Base-by-base conservation (phyloP, 2,797 vertebrate genomes). In the Typhlichthys subterraneus region DNA sequence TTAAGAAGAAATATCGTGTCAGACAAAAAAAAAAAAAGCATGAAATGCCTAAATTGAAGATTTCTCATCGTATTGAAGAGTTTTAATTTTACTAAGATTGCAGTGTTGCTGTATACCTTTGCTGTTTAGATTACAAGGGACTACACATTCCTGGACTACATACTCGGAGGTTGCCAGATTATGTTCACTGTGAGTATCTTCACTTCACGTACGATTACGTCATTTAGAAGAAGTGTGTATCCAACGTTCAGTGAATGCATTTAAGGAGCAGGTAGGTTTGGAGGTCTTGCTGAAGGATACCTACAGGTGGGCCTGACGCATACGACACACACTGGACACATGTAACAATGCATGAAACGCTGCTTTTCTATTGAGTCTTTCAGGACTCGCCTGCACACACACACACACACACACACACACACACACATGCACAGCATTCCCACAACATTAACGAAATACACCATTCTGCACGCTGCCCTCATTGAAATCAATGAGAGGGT, bases 101-200 rank as follows among this genome's bases (percentile, higher is more conserved):
- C 13, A 45, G 45, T 5, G n/a, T 2, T 53, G 10, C 14, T 61
- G 17, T 72, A 56, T 69, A 23, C 74, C 8, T 12, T 53, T 65
- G 4, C 3, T 65, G 53, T 76, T 55, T 64, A 99, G 98, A 96
- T 99, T 83, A 93, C 92, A 62, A 93, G 96, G 70, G 93, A 98
- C 89, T 99, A 96, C 76, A 95, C 96, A 5, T 99, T 99, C 75
- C 90, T 99, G 85, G 98, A 99, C 92, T 99, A 99, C 80, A 99
- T 99, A 78, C 86, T 99, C 63, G 97, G 98, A 58, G 98, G 98
- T 77, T 98, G 97, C 86, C 98, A 99, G 69, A 91, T 99, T 76
- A 97, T 98, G 96, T 99, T 99, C 82, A 99, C 98, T 0, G 98
- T 99, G 89, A 99, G 96, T 88, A 82, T n/a, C 0, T 70, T 48